A percentile compares a stretch with the other conserved stretches of the same genome.
These are phyloP conservation scores for Sander lucioperca DNA, from an alignment of 2,113 vertebrate species.

Conservation along the genomic window DNA sequence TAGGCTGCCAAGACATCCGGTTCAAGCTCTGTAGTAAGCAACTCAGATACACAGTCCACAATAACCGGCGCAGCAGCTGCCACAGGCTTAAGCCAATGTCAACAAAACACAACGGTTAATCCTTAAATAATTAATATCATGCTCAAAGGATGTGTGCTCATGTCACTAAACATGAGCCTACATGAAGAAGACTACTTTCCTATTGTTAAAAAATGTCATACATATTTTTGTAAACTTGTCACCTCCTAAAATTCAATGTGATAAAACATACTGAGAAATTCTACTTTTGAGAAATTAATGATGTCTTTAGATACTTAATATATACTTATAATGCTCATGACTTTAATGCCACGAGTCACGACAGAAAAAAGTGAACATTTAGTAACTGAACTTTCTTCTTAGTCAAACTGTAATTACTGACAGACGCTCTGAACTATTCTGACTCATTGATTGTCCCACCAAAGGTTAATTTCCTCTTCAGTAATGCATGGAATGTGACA, in stretches of 20 bases:
- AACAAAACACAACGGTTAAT: not conserved
- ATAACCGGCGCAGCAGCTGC: no score
- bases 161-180: not conserved
- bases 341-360: not conserved
- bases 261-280: not conserved
- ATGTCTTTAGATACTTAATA: not conserved
- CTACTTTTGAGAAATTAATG: not conserved
- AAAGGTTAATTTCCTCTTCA: not conserved
- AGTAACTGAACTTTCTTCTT: not conserved
- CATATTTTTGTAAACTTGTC: not conserved
- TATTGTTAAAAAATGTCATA: not conserved
- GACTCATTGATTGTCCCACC: not conserved
- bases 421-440: constrained; percentile 7
- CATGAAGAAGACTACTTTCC: not conserved
- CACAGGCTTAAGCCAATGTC: no score
- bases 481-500: not conserved
- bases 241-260: not conserved
- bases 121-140: not conserved
- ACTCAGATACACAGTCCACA: no score
- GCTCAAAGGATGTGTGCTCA: not conserved
- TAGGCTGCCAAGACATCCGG: no score
- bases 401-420: not conserved
- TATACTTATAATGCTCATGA: not conserved
- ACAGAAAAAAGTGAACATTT: no score
- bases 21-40: no score